Evolutionary conservation across 2,113 vertebrate species (phyloP), one percentile per base, ranked within the genome.

Genomic region (Oxyura jamaicensis): DNA sequence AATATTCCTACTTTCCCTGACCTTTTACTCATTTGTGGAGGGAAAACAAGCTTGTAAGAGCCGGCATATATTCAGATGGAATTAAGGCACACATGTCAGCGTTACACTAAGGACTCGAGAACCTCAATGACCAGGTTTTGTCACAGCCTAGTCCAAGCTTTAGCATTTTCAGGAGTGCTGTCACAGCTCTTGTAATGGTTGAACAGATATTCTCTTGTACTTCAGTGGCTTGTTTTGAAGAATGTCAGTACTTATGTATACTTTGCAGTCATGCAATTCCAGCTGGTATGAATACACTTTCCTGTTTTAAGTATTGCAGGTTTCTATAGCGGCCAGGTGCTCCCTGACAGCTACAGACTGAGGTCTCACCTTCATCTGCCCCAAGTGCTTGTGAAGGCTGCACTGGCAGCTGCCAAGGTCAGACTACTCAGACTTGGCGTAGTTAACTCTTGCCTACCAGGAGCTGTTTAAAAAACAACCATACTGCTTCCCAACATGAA

Each of bases 311-410:
- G 13, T 19, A 11, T 62, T 76, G n/a, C 48, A 85, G 62, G 66
- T 73, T 94, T 92, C 86, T 78, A 3, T 28, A 75, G 60, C 6
- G n/a, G 62, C 56, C 91, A 96, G 88, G 90, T 95, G 95, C 69
- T 97, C 95, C 88, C 88, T 91, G 65, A 88, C 80, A 90, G 90
- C 56, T 78, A 90, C 39, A 71, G 42, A 52, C 72, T 48, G 35
- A 75, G 31, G 42, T 41, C 56, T 93, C 80, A 83, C 31, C 80
- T 91, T 46, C 71, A 79, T 83, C 86, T 83, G 65, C 42, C 85
- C 39, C 56, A 73, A 88, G 36, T 84, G 46, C 36, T 83, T 86
- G 36, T n/a, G 62, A 92, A 87, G 46, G 69, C 33, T 72, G 35
- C 46, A 31, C 22, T 13, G 52, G 16, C 88, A 93, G 73, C 86